A percentile compares a stretch with the other conserved stretches of the same genome.
These are phyloP conservation scores for Auanema freiburgensis DNA, from an alignment of 2,888 invertebrate genomes.

Conservation along the genomic window DNA sequence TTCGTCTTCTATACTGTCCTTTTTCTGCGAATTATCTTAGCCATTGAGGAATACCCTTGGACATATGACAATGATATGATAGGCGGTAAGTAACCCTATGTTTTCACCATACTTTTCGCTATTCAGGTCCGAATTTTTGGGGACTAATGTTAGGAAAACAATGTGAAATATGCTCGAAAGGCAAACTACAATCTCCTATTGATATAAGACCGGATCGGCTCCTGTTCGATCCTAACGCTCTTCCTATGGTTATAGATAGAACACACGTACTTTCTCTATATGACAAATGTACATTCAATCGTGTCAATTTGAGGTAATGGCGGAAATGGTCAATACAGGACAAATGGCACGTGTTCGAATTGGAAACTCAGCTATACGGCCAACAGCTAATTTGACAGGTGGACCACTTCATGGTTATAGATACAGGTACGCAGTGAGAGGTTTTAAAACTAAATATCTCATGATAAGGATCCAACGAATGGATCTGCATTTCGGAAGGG, in stretches of 20 bases:
- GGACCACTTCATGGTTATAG: slow-evolving; percentile 48
- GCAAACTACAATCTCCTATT: slow-evolving; percentile 92
- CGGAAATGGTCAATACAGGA: slow-evolving; percentile 51
- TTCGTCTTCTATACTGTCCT: too few species aligned
- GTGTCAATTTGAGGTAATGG: slow-evolving; percentile 31
- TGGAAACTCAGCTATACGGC: slow-evolving; percentile 67
- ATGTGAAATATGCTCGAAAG: slow-evolving; percentile 95
- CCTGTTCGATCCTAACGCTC: slow-evolving; percentile 90
- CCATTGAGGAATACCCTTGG: slow-evolving; percentile 40
- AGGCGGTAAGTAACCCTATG: slow-evolving; percentile 26
- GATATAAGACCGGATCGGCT: slow-evolving; percentile 90
- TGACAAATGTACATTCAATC: not conserved
- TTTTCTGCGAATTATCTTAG: too few species aligned
- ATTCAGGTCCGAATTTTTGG: slow-evolving; percentile 93
- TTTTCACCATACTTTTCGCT: slow-evolving; percentile 25
- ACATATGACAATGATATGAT: slow-evolving; percentile 47
- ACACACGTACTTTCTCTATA: slow-evolving; percentile 60
- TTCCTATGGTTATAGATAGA: slow-evolving; percentile 88
- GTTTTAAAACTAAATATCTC: not conserved
- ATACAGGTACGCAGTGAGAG: slow-evolving; percentile 27
- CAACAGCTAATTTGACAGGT: slow-evolving; percentile 71
- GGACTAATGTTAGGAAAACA: slow-evolving; percentile 93
- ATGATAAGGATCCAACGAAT: slow-evolving; percentile 46
- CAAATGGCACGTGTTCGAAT: slow-evolving; percentile 52
- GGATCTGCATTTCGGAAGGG: slow-evolving; percentile 79